Evolutionary conservation across 2,797 vertebrate genomes (phyloP).

Genomic region (Gambusia yucatana): DNA sequence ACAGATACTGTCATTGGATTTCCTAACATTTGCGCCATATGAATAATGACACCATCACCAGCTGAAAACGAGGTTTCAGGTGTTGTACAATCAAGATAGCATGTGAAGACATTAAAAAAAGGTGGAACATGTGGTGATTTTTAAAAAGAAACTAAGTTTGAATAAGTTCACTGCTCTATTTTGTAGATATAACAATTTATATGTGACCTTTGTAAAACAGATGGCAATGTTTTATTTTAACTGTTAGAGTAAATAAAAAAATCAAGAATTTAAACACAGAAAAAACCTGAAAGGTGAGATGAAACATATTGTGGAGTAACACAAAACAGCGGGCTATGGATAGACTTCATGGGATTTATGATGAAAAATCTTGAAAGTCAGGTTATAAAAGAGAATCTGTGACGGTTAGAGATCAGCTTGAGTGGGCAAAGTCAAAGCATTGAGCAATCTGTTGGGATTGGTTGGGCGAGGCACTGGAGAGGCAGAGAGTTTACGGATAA

Average conservation of each 20-base stretch:
- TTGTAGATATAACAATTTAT: not conserved
- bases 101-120: conserved; percentile 13
- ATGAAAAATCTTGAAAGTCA: conserved; percentile 8
- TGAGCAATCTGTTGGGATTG: conserved; percentile 7
- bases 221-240: not conserved
- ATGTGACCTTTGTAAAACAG: not conserved
- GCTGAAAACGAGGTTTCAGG: conserved; percentile 10
- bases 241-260: not conserved
- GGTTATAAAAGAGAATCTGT: not conserved
- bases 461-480: not conserved
- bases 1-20: conserved; percentile 44
- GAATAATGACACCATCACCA: conserved; percentile 29
- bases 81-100: not conserved
- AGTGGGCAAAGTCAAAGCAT: not conserved
- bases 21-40: conserved; percentile 42
- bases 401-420: not conserved
- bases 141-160: not conserved
- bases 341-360: not conserved
- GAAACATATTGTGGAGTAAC: not conserved
- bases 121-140: not conserved
- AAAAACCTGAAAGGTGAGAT: not conserved
- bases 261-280: not conserved
- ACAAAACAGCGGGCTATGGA: not conserved
- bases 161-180: not conserved
- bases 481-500: not conserved